Percentiles rank a stretch among this genome's conserved stretches.
These are phyloP conservation scores for Progne subis DNA, from an alignment of 2,113 vertebrate genomes.

Conservation along the genomic window DNA sequence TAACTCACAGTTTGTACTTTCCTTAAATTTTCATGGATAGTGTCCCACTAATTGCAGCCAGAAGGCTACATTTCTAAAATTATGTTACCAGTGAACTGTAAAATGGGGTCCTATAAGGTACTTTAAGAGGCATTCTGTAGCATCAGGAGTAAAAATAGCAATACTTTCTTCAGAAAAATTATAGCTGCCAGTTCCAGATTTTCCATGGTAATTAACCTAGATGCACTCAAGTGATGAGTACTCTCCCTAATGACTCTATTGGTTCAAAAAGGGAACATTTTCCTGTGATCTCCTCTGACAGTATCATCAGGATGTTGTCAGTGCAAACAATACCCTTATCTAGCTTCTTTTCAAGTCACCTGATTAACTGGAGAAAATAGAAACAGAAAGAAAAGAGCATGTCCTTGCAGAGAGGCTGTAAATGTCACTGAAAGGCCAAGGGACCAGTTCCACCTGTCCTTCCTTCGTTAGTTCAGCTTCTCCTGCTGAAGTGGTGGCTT, in stretches of 20 bases:
- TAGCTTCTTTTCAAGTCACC: conserved; percentile 87
- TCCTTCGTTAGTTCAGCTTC: conserved; percentile 43
- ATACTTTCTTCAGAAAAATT: conserved; percentile 63
- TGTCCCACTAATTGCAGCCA: neutral
- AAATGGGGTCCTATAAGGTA: neutral
- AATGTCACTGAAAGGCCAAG: conserved; percentile 88
- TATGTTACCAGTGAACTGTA: neutral
- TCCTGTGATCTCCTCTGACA: conserved; percentile 82
- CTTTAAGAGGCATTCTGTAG: conserved; percentile 41
- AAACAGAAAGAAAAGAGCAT: conserved; percentile 84
- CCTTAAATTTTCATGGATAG: neutral
- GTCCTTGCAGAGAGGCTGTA: conserved; percentile 83
- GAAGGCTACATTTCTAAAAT: conserved; percentile 41
- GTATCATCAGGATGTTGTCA: conserved; percentile 88
- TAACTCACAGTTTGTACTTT: neutral
- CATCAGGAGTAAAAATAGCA: conserved; percentile 54
- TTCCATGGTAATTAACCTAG: conserved; percentile 78
- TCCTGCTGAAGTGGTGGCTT: conserved; percentile 21
- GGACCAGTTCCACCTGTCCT: conserved; percentile 64
- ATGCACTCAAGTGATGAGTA: conserved; percentile 75
- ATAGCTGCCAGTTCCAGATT: conserved; percentile 59
- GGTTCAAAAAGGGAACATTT: conserved; percentile 73
- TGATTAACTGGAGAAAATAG: conserved; percentile 88
- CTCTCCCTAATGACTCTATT: conserved; percentile 78
- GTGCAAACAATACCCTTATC: conserved; percentile 90